A percentile compares a stretch with the other conserved stretches of the same genome.
Evolutionary conservation across 2,888 invertebrate genomes (phyloP).

Genomic region (Dicyrtoma fusca): DNA sequence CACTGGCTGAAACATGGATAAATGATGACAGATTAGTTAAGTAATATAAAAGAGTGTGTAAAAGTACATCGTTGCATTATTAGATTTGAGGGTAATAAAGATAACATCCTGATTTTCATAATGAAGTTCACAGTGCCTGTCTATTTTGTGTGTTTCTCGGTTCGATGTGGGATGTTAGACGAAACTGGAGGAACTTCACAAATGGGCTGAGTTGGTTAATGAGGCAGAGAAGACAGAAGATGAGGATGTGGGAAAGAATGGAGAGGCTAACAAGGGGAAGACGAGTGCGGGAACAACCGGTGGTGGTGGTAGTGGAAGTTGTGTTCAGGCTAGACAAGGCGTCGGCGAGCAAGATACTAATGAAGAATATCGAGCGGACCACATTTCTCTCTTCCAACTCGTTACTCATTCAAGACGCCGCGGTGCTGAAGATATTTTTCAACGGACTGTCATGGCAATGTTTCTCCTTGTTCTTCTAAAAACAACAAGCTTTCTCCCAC

Average conservation of each 20-base stretch:
- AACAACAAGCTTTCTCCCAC: constrained; percentile 31
- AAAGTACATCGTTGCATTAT: no score
- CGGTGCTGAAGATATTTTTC: constrained; percentile 47
- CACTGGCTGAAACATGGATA: no score
- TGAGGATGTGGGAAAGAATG: constrained; percentile 19
- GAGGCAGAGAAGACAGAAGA: constrained; percentile 14
- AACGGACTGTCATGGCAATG: constrained; percentile 50
- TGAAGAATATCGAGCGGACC: constrained; percentile 50
- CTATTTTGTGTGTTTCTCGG: not conserved
- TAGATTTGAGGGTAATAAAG: no score
- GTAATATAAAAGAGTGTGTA: no score
- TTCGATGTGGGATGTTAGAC: constrained; percentile 30
- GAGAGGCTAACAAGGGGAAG: constrained; percentile 4
- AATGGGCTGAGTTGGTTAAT: constrained; percentile 46
- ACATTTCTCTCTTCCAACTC: constrained; percentile 46
- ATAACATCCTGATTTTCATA: not conserved
- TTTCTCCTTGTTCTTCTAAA: constrained; percentile 47
- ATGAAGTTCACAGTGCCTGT: not conserved
- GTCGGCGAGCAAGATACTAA: constrained; percentile 12
- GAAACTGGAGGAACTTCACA: constrained; percentile 40
- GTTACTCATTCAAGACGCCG: constrained; percentile 49
- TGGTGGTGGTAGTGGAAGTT: not conserved
- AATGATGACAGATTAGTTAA: no score
- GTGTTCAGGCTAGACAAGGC: no score
- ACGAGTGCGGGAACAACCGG: not conserved